These are phyloP conservation scores for Pantherophis vulpinus DNA, from an alignment of 2,797 vertebrate species.

Conservation along the genomic window DNA sequence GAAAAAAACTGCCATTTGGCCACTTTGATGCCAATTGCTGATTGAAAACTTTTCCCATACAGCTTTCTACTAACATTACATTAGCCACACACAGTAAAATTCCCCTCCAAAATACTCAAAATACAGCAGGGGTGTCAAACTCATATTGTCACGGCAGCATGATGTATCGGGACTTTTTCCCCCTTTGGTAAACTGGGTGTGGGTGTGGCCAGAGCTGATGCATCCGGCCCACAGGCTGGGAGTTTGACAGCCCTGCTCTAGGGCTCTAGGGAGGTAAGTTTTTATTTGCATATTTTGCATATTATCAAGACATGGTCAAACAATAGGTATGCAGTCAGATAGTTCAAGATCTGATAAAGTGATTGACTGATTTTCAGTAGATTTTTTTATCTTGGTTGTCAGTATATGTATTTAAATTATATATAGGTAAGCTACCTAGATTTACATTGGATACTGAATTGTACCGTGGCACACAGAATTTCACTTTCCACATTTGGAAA, in stretches of 20 bases:
- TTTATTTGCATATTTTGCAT: not conserved
- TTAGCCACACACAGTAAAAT: not conserved
- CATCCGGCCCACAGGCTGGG: no score
- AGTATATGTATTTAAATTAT: not conserved
- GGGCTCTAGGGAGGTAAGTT: not conserved
- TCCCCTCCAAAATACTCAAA: not conserved
- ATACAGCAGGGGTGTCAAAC: not conserved
- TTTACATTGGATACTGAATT: not conserved
- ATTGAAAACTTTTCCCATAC: not conserved
- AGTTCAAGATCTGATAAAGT: not conserved
- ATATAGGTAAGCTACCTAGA: not conserved
- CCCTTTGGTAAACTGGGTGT: no score
- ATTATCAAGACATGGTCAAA: not conserved
- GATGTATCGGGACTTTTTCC: no score
- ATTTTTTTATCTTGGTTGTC: not conserved
- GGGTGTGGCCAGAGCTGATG: no score
- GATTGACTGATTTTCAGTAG: not conserved
- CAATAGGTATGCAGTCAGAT: not conserved
- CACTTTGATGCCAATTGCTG: slow-evolving; percentile 32
- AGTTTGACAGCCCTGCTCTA: not conserved
- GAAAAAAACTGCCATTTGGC: slow-evolving; percentile 34
- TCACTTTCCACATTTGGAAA: not conserved
- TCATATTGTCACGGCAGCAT: no score
- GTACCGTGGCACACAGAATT: not conserved
- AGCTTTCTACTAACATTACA: not conserved